Conservation (phyloP, 1,140 invertebrate genomes). For the Drosophila kohkoa region DNA sequence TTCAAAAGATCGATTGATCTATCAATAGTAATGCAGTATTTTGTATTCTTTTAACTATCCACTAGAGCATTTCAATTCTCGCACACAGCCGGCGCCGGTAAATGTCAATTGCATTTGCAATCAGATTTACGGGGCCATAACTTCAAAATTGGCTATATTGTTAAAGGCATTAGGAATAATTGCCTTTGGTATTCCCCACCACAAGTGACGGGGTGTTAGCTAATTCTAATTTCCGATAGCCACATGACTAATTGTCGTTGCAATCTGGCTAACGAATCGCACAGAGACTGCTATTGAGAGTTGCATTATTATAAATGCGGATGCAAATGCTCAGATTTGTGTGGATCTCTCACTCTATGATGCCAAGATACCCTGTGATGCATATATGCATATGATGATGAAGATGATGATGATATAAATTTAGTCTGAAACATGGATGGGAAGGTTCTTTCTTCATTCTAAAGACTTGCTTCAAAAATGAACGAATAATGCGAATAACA, state of each 20-base stretch:
- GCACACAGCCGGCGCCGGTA: too few species aligned
- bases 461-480: too few species aligned
- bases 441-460: too few species aligned
- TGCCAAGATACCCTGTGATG: not conserved
- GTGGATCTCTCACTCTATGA: not conserved
- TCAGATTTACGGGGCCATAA: not conserved
- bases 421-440: too few species aligned
- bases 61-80: too few species aligned
- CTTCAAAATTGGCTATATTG: not conserved
- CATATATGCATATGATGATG: too few species aligned
- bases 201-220: not conserved
- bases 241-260: constrained; percentile 21
- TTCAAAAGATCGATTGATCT: not conserved
- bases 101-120: not conserved
- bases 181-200: constrained; percentile 22
- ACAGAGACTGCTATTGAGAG: too few species aligned
- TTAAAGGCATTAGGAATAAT: constrained; percentile 2
- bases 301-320: not conserved
- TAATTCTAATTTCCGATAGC: constrained; percentile 10
- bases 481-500: too few species aligned
- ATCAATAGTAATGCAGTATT: not conserved
- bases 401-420: too few species aligned
- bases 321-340: not conserved
- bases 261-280: constrained; percentile 12
- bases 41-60: too few species aligned